Evolutionary conservation across 2,888 invertebrate species (phyloP), one percentile per base, ranked within the genome.

Genomic region (Agriopis marginaria): DNA sequence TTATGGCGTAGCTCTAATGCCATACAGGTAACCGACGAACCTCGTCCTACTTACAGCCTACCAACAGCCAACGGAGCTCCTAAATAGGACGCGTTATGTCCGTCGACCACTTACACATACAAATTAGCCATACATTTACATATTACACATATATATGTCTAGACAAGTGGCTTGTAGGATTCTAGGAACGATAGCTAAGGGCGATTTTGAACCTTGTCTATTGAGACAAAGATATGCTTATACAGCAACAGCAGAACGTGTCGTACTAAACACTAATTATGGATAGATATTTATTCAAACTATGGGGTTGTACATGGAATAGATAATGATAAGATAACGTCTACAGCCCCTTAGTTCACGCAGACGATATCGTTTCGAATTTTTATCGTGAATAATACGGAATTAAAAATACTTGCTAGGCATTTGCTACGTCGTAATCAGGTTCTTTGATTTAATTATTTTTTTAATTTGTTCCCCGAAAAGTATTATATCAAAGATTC

Each of bases 51-150:
- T 53, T 64, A 47, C 40, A 66, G 58, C 66, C 66, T 66, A 63
- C 59, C 49, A 59, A 59, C 40, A 66, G 58, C 66, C 66, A 70
- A 66, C 59, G 54, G 63, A 59, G 59, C 49, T 61, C 79, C 79
- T 82, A 77, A 82, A 80, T 77, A 74, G 82, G 77, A 74, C 74
- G 70, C 72, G 71, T 74, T 65, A 75, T 79, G 79, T 82, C 82
- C 81, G 84, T 69, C 63, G 67, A 74, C 77, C 60, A 66, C 49
- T 60, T 71, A 64, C 73, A 75, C 81, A 83, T 84, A 83, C 80
- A 81, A 83, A 83, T 82, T 68, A 73, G 71, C 71, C 63, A 17
- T 68, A 53, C 66, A 77, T 75, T 75, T 74, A 63, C 76, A 75
- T 78, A 67, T 58, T 66, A 65, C 66, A 72, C 55, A 42, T 40